phyloP scores from a whole-genome alignment of 2,113 vertebrate species.

The Stercorarius parasiticus region DNA sequence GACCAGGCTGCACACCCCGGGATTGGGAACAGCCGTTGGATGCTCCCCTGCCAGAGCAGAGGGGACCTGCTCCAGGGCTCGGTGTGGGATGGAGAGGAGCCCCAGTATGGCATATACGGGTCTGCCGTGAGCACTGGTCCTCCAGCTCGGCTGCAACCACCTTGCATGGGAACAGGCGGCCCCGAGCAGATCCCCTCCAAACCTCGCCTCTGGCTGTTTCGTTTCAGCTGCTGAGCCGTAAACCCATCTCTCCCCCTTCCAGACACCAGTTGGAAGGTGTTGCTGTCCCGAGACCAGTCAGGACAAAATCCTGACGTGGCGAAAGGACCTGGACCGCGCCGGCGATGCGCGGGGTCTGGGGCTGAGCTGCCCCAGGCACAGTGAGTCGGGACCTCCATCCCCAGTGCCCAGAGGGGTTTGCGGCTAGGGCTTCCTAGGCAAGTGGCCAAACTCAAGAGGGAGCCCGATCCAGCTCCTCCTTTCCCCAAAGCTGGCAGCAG shows the following conservation, averaged over 20 bases:
- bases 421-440: background rate
- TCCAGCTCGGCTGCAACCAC: background rate
- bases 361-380: background rate
- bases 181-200: background rate
- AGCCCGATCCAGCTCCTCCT: background rate
- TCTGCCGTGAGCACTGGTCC: accelerated
- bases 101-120: accelerated
- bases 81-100: background rate
- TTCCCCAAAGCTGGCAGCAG: background rate
- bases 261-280: background rate
- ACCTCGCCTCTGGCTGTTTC: background rate
- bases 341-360: accelerated
- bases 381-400: accelerated
- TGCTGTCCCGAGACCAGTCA: background rate
- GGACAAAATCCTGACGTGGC: accelerated
- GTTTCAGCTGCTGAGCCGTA: background rate
- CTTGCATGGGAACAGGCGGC: background rate
- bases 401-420: accelerated
- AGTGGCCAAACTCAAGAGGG: background rate
- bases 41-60: background rate
- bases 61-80: background rate
- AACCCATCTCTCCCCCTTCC: background rate
- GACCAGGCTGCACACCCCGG: background rate
- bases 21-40: background rate
- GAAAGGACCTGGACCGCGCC: background rate